phyloP scores from a whole-genome alignment of 1,140 invertebrate genomes.

The Phymastichus coffea region DNA sequence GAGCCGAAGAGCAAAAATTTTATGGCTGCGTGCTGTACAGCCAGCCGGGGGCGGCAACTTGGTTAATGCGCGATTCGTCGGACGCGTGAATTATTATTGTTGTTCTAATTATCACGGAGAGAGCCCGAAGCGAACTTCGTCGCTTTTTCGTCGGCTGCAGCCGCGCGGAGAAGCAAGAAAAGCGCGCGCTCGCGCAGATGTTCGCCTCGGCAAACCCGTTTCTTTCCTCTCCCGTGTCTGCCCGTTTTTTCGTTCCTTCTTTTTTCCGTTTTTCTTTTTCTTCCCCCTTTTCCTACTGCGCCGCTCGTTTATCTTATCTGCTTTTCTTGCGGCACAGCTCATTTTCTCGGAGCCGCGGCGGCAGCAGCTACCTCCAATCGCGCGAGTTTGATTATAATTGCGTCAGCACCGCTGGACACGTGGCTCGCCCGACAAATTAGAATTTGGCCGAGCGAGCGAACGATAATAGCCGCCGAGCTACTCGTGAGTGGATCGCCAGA shows the following conservation, averaged over 20 bases:
- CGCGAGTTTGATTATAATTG: too few relatives aligned
- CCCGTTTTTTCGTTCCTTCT: neutral
- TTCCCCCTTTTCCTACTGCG: neutral
- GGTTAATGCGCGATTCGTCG: neutral
- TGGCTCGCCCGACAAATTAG: too few relatives aligned
- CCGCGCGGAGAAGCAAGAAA: too few relatives aligned
- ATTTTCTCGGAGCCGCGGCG: too few relatives aligned
- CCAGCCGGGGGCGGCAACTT: conserved; percentile 3
- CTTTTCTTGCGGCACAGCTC: too few relatives aligned
- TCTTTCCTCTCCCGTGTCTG: neutral
- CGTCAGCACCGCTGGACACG: too few relatives aligned
- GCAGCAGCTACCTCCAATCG: too few relatives aligned
- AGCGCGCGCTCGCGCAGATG: conserved; percentile 13
- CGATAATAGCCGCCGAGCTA: too few relatives aligned
- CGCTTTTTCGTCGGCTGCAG: conserved; percentile 3
- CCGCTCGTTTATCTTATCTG: neutral
- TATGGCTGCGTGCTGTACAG: too few relatives aligned
- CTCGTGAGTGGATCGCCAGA: too few relatives aligned
- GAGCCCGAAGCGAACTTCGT: neutral
- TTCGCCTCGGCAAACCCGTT: conserved; percentile 13
- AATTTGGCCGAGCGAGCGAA: too few relatives aligned
- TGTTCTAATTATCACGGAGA: conserved; percentile 21
- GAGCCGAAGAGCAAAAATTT: too few relatives aligned
- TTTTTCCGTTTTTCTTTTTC: neutral
- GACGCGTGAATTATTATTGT: conserved; percentile 19